phyloP scores from a whole-genome alignment of 2,888 invertebrate genomes.

The Brachypterus glaber region DNA sequence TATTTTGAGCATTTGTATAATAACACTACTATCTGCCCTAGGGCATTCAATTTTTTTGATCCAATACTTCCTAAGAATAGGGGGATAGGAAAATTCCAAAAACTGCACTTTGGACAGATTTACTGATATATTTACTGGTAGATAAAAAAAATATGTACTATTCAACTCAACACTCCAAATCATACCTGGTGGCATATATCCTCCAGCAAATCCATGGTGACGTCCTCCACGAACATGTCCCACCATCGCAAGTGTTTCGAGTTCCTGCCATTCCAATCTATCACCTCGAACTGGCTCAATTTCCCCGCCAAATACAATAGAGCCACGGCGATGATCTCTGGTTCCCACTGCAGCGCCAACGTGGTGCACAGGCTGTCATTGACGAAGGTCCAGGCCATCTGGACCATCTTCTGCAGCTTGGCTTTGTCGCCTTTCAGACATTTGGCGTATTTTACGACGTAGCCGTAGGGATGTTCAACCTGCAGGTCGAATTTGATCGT shows the following conservation, averaged over 20 bases:
- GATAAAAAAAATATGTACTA: background rate
- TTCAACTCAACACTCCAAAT: too few species aligned
- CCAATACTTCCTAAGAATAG: too few species aligned
- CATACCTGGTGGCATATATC: constrained; percentile 91
- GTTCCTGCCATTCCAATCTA: constrained; percentile 79
- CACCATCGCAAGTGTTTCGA: constrained; percentile 84
- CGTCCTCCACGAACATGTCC: constrained; percentile 95
- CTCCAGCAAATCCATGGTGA: constrained; percentile 88
- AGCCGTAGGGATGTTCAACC: constrained; percentile 95
- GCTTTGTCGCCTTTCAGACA: constrained; percentile 85
- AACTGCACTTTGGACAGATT: background rate
- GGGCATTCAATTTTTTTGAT: too few species aligned
- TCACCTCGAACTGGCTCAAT: constrained; percentile 88
- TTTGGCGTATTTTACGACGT: constrained; percentile 87
- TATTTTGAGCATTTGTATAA: too few species aligned
- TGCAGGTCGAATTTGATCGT: constrained; percentile 98
- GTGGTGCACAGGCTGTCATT: constrained; percentile 98
- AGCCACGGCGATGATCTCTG: constrained; percentile 95
- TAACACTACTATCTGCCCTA: too few species aligned
- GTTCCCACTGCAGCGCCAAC: constrained; percentile 95
- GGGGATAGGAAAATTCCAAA: too few species aligned
- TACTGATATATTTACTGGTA: background rate
- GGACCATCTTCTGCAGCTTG: constrained; percentile 93
- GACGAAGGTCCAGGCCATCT: constrained; percentile 99
- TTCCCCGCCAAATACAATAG: constrained; percentile 95